Evolutionary conservation across 1,140 invertebrate species (phyloP).

Genomic region (Pseudomyrmex gracilis): DNA sequence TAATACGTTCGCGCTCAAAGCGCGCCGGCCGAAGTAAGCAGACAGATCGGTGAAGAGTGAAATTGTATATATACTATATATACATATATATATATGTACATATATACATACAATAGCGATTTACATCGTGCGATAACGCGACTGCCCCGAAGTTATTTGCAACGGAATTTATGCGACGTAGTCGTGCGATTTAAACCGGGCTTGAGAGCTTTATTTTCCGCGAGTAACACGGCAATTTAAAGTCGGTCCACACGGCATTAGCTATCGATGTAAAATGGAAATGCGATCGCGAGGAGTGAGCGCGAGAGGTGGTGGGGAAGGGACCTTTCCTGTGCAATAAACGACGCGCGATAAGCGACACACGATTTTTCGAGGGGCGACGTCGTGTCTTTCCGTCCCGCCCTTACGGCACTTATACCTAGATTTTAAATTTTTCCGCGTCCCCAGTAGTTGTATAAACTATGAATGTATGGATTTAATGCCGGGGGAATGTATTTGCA

Average conservation of each 20-base stretch:
- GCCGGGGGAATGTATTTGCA: neutral
- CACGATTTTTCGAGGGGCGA: constrained; percentile 30
- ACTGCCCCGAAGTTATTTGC: constrained; percentile 10
- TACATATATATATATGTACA: too few relatives aligned
- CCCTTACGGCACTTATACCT: neutral
- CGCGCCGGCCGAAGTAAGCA: too few relatives aligned
- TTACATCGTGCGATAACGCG: neutral
- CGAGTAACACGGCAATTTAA: constrained; percentile 46
- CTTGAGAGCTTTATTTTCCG: constrained; percentile 35
- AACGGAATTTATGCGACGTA: constrained; percentile 33
- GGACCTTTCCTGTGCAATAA: constrained; percentile 8
- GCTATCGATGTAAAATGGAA: constrained; percentile 59
- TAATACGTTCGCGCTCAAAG: constrained; percentile 37
- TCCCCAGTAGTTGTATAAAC: neutral
- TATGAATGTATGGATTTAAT: neutral
- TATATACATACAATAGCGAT: neutral
- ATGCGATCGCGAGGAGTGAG: constrained; percentile 37
- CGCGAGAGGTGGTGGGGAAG: neutral
- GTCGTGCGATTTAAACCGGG: constrained; percentile 4
- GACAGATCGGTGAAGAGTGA: too few relatives aligned
- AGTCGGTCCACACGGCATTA: constrained; percentile 33
- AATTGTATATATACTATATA: neutral
- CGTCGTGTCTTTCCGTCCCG: constrained; percentile 1
- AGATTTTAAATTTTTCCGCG: constrained; percentile 44
- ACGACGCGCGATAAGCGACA: constrained; percentile 53